phyloP scores from a whole-genome alignment of 2,797 vertebrate species.

The Hipposideros larvatus region DNA sequence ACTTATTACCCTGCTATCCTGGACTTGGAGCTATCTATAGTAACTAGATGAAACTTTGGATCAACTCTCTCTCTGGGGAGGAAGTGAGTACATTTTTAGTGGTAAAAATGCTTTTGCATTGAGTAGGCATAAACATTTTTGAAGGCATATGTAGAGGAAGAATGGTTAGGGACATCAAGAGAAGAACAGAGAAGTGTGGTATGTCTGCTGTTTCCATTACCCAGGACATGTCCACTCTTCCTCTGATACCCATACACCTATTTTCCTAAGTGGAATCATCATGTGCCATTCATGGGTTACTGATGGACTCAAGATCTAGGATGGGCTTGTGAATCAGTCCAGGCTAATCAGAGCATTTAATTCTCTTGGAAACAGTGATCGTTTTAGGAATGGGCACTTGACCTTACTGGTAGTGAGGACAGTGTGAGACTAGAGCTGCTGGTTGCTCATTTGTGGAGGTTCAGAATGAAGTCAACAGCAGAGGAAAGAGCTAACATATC shows the following conservation, averaged over 20 bases:
- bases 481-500: background rate
- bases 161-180: conserved; percentile 7
- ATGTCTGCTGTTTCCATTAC: background rate
- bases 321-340: background rate
- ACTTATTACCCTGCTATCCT: background rate
- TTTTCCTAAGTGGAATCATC: background rate
- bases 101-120: background rate
- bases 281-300: background rate
- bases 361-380: conserved; percentile 36
- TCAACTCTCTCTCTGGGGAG: background rate
- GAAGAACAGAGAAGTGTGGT: background rate
- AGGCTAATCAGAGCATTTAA: background rate
- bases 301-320: background rate
- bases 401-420: background rate
- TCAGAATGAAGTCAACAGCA: background rate
- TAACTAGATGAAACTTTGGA: conserved; percentile 1
- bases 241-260: background rate
- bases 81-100: conserved; percentile 22
- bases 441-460: background rate
- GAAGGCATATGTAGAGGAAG: background rate
- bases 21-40: background rate
- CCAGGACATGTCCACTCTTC: background rate
- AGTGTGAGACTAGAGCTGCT: background rate
- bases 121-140: background rate
- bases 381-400: conserved; percentile 32